Conservation (phyloP, 2,797 vertebrate species). For the Malacoraja senta region DNA sequence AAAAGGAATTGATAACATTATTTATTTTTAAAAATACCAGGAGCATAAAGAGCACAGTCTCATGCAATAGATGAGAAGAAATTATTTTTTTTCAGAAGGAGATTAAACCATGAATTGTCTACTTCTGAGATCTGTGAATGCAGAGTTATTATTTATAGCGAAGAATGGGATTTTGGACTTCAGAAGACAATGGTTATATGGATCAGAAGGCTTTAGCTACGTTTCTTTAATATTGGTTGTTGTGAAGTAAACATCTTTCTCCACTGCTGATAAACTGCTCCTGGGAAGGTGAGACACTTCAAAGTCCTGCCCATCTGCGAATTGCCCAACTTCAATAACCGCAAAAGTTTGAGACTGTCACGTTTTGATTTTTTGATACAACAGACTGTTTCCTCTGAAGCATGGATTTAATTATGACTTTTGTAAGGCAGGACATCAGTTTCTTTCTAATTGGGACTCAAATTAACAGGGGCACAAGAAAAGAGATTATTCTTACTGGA, state of each 20-base stretch:
- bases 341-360: background rate
- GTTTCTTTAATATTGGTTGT: background rate
- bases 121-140: too few species aligned
- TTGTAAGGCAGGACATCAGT: conserved; percentile 43
- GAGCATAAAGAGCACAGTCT: too few species aligned
- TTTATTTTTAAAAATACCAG: too few species aligned
- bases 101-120: too few species aligned
- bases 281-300: background rate
- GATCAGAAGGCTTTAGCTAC: background rate
- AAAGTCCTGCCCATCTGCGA: background rate
- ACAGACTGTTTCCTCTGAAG: background rate
- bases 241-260: background rate
- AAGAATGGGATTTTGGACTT: too few species aligned
- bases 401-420: background rate
- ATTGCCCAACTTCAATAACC: background rate
- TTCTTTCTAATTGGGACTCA: background rate
- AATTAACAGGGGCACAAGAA: background rate
- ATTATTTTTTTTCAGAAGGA: too few species aligned
- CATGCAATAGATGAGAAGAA: too few species aligned
- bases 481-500: background rate
- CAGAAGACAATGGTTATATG: too few species aligned
- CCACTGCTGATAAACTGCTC: background rate
- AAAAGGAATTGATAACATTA: too few species aligned
- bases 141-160: too few species aligned
- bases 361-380: background rate